Conservation (phyloP, 2,888 invertebrate genomes). For the Apamea crenata region DNA sequence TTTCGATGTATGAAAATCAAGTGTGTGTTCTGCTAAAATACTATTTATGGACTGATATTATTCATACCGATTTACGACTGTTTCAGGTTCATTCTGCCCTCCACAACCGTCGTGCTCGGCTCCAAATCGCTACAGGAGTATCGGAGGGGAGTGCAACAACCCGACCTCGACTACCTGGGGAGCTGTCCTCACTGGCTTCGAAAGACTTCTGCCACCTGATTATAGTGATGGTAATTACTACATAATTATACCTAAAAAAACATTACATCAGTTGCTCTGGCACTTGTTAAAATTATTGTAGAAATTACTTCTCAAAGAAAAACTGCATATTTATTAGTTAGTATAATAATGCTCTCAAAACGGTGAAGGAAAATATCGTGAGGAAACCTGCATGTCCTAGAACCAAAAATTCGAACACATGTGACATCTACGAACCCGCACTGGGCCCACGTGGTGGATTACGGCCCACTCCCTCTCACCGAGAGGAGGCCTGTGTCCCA, state of each 20-base stretch:
- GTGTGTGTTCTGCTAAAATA: not conserved
- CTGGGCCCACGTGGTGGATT: too few relatives aligned
- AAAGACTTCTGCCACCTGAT: constrained; percentile 92
- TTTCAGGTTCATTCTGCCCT: constrained; percentile 82
- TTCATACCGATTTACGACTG: not conserved
- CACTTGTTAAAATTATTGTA: too few relatives aligned
- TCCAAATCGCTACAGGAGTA: constrained; percentile 91
- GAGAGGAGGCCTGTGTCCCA: too few relatives aligned
- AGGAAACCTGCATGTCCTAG: too few relatives aligned
- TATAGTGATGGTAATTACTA: constrained; percentile 70
- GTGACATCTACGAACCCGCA: too few relatives aligned
- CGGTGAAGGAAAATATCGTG: too few relatives aligned
- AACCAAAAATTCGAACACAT: too few relatives aligned
- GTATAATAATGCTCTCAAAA: too few relatives aligned
- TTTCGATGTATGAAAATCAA: not conserved
- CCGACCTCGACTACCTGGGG: constrained; percentile 93
- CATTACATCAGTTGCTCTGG: too few relatives aligned
- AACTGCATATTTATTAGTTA: too few relatives aligned
- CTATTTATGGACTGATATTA: not conserved
- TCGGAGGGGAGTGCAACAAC: constrained; percentile 97
- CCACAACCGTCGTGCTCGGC: constrained; percentile 84
- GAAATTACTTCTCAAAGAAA: too few relatives aligned
- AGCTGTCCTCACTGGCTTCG: constrained; percentile 91
- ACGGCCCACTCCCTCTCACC: too few relatives aligned
- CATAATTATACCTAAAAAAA: not conserved